Conservation (phyloP, 2,888 invertebrate genomes). For the Xestia ashworthii region DNA sequence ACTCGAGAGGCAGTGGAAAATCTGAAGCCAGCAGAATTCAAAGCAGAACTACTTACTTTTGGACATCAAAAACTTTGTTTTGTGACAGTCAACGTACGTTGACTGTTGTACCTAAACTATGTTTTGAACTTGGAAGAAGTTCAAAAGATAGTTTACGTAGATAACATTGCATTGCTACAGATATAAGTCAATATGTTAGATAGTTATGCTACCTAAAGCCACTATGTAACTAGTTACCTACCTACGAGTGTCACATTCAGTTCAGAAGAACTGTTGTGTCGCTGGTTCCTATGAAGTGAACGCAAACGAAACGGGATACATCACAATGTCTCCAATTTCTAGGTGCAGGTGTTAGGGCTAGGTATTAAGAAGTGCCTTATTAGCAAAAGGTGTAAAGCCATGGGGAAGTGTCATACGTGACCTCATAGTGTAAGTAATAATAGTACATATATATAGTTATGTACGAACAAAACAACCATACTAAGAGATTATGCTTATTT, state of each 20-base stretch:
- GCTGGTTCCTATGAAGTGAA: constrained; percentile 57
- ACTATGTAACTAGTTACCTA: not conserved
- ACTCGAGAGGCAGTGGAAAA: not conserved
- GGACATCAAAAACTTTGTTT: not conserved
- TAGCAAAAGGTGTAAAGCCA: not conserved
- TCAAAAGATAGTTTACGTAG: too few relatives aligned
- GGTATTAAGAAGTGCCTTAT: constrained; percentile 22
- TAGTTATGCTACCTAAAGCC: not conserved
- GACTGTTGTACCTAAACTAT: too few relatives aligned
- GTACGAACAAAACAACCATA: not conserved
- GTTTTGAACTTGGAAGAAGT: too few relatives aligned
- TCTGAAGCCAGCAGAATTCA: not conserved
- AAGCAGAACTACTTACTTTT: not conserved
- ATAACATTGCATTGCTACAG: not conserved
- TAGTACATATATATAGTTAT: not conserved
- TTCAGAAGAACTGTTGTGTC: constrained; percentile 38
- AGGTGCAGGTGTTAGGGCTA: constrained; percentile 68
- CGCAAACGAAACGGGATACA: constrained; percentile 54
- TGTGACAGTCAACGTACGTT: not conserved
- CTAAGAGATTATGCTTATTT: constrained; percentile 28
- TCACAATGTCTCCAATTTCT: constrained; percentile 61
- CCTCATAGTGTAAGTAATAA: not conserved
- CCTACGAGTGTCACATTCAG: constrained; percentile 33
- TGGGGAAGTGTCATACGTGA: not conserved
- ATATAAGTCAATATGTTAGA: not conserved